Evolutionary conservation across 2,888 invertebrate species (phyloP).

Genomic region (Lasioglossum malachurum): DNA sequence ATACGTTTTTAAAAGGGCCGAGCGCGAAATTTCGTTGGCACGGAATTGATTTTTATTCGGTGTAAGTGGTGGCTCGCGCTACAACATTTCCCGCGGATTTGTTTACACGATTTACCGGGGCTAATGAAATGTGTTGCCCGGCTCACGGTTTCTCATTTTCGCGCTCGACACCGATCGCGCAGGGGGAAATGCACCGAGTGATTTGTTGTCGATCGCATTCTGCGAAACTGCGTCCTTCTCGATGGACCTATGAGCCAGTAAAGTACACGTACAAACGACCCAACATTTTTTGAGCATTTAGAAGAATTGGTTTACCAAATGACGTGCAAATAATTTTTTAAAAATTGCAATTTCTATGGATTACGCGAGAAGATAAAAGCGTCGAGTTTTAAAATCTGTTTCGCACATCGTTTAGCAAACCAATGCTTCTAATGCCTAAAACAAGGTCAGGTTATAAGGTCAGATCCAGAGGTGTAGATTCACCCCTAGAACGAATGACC

Average conservation of each 20-base stretch:
- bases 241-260: not conserved
- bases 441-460: no score
- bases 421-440: no score
- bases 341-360: no score
- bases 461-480: no score
- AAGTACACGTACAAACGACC: not conserved
- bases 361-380: no score
- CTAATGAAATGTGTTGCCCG: constrained; percentile 20
- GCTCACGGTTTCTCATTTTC: constrained; percentile 9
- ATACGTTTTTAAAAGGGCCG: constrained; percentile 39
- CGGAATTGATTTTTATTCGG: constrained; percentile 39
- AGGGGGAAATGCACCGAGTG: not conserved
- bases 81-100: constrained; percentile 13
- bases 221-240: not conserved
- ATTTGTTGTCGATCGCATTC: not conserved
- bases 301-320: no score
- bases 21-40: constrained; percentile 27
- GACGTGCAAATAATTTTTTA: no score
- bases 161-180: not conserved
- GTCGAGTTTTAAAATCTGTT: no score
- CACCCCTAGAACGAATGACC: no score
- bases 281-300: not conserved
- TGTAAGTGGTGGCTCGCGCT: not conserved
- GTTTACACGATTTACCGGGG: constrained; percentile 35
- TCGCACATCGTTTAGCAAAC: no score